A percentile compares a stretch with the other conserved stretches of the same genome.
Evolutionary conservation across 2,888 invertebrate genomes (phyloP).

Genomic region (Chaetogeoica ovagalla): DNA sequence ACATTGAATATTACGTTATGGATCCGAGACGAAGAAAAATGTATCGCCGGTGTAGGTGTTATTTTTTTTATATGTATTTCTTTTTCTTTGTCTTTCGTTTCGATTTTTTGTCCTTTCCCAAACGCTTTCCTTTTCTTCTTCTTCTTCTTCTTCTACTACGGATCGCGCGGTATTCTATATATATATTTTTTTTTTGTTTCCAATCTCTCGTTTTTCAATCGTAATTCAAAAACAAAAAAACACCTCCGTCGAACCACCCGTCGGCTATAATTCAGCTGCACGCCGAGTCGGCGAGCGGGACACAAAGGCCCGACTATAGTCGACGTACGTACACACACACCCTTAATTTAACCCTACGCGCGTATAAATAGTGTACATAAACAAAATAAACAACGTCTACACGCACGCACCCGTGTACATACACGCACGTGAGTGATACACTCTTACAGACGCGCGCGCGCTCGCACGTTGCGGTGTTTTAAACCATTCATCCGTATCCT

Average conservation of each 20-base stretch:
- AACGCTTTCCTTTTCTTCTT: too few relatives aligned
- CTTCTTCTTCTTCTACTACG: too few relatives aligned
- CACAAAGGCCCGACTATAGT: too few relatives aligned
- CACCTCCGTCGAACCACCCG: slow-evolving; percentile 1
- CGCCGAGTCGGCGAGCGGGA: too few relatives aligned
- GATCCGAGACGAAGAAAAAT: too few relatives aligned
- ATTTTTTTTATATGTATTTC: too few relatives aligned
- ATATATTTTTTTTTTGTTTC: slow-evolving; percentile 18
- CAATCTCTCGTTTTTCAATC: slow-evolving; percentile 27
- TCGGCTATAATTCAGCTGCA: slow-evolving; percentile 7
- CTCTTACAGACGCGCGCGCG: not conserved
- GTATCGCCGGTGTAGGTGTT: too few relatives aligned
- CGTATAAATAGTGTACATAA: not conserved
- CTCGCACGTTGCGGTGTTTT: not conserved
- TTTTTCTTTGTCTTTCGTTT: too few relatives aligned
- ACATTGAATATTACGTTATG: too few relatives aligned
- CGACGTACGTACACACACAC: not conserved
- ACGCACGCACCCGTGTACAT: too few relatives aligned
- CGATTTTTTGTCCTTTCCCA: too few relatives aligned
- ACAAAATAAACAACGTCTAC: slow-evolving; percentile 33
- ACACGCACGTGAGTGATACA: not conserved
- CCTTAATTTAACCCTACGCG: slow-evolving; percentile 10
- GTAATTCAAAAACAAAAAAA: slow-evolving; percentile 9
- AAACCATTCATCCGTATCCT: slow-evolving; percentile 32
- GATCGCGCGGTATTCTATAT: not conserved